Base-by-base conservation (phyloP, 1,140 invertebrate species). In the Drosophila nigrodunni region DNA sequence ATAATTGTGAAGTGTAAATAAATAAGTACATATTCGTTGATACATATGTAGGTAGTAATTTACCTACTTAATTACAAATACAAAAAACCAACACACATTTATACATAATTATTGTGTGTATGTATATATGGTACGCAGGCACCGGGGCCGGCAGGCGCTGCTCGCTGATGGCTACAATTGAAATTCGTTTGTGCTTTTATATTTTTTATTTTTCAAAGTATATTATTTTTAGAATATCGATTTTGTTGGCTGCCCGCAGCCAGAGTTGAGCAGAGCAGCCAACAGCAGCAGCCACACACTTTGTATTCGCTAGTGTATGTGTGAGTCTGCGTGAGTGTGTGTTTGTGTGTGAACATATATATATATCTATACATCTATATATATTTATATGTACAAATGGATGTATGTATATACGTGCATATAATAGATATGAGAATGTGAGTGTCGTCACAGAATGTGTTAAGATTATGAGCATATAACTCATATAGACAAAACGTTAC, bases 201-300 rank as follows among this genome's bases (percentile, higher is more conserved):
- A 66, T 82, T 82, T 82, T 83, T 80, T 82, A 83, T 89, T 88
- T 88, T 70, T 74, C 72, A 74, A 88, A 82, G 78, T 88, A 89
- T 89, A 89, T 89, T 89, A 89, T 89, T 89, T 89, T 89, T 89
- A 89, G 85, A 89, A 89, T 89, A 89, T 89, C 86, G 85, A 89
- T 89, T 89, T 89, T 89, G 85, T 89, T 78, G 78, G 67, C 76
- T 78, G 75, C 78, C 66, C 72, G 72, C 72, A 74, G 70, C 58
- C 52, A 39, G 55, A 62, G 60, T 49, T 50, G 47, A 65, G 60
- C 68, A 61, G 37, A 57, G 60, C 68, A 76, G n/a, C 64, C 68
- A 72, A 43, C 60, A 72, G 49, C 60, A 75, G 54, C 59, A 74
- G 66, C 54, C 30, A 47, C 39, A 77, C 61, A 61, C 58, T 73